Percentiles rank a stretch among this genome's conserved stretches.
These are phyloP conservation scores for Aelia acuminata DNA, from an alignment of 2,888 invertebrate species.

Conservation along the genomic window DNA sequence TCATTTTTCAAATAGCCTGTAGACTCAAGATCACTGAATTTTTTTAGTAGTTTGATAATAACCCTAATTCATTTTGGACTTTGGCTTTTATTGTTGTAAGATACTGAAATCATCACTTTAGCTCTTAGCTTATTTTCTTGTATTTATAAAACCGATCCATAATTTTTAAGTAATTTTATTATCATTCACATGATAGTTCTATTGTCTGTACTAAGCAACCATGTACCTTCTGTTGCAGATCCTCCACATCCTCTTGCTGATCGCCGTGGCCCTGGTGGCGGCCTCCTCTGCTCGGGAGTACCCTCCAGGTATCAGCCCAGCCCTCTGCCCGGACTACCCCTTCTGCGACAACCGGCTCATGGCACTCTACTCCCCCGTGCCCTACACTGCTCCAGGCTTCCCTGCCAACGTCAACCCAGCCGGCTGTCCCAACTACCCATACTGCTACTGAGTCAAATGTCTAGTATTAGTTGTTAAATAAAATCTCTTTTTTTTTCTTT, in stretches of 20 bases:
- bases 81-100: no score
- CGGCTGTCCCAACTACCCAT: conserved; percentile 63
- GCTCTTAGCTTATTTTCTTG: no score
- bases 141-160: no score
- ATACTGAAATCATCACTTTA: no score
- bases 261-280: not conserved
- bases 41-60: no score
- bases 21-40: no score
- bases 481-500: not conserved
- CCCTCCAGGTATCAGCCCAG: conserved; percentile 63
- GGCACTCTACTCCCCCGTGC: conserved; percentile 57
- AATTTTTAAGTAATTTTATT: no score
- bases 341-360: conserved; percentile 63
- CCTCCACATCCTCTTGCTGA: conserved; percentile 23
- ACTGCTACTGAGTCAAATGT: conserved; percentile 56
- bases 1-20: no score
- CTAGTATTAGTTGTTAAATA: not conserved
- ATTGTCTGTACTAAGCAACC: no score
- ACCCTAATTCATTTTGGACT: no score
- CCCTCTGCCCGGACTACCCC: conserved; percentile 63
- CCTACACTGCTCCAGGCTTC: conserved; percentile 62
- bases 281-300: conserved; percentile 37
- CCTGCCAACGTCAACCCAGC: conserved; percentile 61
- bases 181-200: no score
- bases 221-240: not conserved